These are phyloP conservation scores for Xylocampa areola DNA, from an alignment of 2,888 invertebrate species.

Conservation along the genomic window DNA sequence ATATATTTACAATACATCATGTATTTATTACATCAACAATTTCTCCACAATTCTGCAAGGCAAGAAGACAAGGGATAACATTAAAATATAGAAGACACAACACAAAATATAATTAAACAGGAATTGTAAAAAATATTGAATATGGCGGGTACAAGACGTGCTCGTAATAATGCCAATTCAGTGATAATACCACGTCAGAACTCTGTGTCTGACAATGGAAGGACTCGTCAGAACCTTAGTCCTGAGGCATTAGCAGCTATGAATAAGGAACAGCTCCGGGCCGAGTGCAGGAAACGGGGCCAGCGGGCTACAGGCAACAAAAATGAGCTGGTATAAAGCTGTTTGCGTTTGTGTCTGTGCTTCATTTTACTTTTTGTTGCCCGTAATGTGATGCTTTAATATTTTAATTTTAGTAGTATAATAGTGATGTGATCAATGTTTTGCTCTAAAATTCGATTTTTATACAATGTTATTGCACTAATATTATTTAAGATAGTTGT, in stretches of 20 bases:
- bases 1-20: slow-evolving; percentile 54
- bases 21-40: slow-evolving; percentile 69
- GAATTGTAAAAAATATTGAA: slow-evolving; percentile 62
- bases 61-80: slow-evolving; percentile 57
- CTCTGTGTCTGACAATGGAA: slow-evolving; percentile 82
- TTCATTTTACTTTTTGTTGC: slow-evolving; percentile 75
- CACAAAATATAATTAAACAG: slow-evolving; percentile 54
- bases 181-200: slow-evolving; percentile 82
- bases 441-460: slow-evolving; percentile 26
- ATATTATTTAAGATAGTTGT: slow-evolving; percentile 46
- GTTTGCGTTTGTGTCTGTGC: slow-evolving; percentile 83
- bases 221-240: slow-evolving; percentile 81
- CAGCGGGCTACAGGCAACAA: slow-evolving; percentile 92
- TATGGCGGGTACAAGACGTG: slow-evolving; percentile 84
- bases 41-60: slow-evolving; percentile 62
- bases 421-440: slow-evolving; percentile 50
- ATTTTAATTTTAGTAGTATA: slow-evolving; percentile 62
- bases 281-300: slow-evolving; percentile 92
- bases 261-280: slow-evolving; percentile 92
- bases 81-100: slow-evolving; percentile 51
- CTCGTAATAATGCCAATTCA: slow-evolving; percentile 82
- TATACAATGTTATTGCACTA: slow-evolving; percentile 47
- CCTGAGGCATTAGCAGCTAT: slow-evolving; percentile 89
- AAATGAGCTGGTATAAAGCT: slow-evolving; percentile 91
- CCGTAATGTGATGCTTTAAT: slow-evolving; percentile 77